A percentile compares a stretch with the other conserved stretches of the same genome.
These are phyloP conservation scores for Hippocampus guttulatus DNA, from an alignment of 2,113 vertebrate genomes.

Conservation along the genomic window DNA sequence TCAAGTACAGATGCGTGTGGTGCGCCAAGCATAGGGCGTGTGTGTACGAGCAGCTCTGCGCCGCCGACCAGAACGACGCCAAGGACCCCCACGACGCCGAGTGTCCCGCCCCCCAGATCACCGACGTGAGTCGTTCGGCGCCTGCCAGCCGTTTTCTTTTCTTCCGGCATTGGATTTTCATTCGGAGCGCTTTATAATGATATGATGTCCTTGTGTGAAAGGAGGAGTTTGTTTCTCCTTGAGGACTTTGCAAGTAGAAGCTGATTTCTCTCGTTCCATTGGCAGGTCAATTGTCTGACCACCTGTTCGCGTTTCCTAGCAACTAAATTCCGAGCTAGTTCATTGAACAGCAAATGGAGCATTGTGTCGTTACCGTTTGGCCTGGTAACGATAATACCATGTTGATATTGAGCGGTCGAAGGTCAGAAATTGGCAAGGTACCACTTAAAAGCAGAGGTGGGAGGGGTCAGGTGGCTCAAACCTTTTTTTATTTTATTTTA, in stretches of 20 bases:
- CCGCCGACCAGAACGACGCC: conserved; percentile 20
- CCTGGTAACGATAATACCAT: too few relatives aligned
- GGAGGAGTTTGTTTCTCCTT: conserved; percentile 39
- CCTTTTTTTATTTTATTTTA: too few relatives aligned
- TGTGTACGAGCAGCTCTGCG: conserved; percentile 78
- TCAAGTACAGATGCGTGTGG: conserved; percentile 82
- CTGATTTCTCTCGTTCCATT: background rate
- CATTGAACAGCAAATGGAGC: too few relatives aligned
- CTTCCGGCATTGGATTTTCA: conserved; percentile 29
- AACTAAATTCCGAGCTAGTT: too few relatives aligned
- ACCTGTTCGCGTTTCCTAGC: too few relatives aligned
- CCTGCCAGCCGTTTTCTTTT: background rate
- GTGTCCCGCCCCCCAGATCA: conserved; percentile 84
- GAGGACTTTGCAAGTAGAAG: background rate
- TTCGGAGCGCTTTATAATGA: conserved; percentile 3
- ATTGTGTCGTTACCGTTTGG: too few relatives aligned
- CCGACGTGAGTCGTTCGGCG: conserved; percentile 71
- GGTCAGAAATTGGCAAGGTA: too few relatives aligned
- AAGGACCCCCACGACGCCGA: conserved; percentile 13
- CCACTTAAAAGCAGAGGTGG: too few relatives aligned
- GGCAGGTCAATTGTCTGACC: background rate
- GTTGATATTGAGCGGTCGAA: too few relatives aligned
- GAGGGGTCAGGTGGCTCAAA: too few relatives aligned
- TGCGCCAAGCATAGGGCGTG: conserved; percentile 76
- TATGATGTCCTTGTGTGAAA: conserved; percentile 5